A percentile compares a stretch with the other conserved stretches of the same genome.
These are phyloP conservation scores for Lasioglossum morio DNA, from an alignment of 2,888 invertebrate genomes.

Conservation along the genomic window DNA sequence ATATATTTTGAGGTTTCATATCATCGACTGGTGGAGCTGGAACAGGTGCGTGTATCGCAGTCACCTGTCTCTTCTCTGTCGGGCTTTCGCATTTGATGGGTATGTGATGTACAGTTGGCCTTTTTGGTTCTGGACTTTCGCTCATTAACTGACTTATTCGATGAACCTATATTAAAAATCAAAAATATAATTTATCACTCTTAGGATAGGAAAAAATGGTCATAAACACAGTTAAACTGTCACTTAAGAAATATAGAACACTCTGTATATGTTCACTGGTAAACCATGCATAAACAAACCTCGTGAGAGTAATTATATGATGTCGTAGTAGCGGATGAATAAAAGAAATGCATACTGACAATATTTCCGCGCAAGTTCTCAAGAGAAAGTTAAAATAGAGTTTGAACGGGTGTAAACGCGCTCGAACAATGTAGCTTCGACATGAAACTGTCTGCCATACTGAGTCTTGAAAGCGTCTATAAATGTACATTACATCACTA, in stretches of 20 bases:
- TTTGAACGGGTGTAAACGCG: constrained; percentile 13
- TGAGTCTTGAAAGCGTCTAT: constrained; percentile 77
- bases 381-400: constrained; percentile 5
- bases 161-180: constrained; percentile 78
- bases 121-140: constrained; percentile 82
- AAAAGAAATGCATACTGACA: constrained; percentile 76
- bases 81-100: constrained; percentile 81
- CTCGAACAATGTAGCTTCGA: constrained; percentile 58
- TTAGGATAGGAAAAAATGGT: background rate
- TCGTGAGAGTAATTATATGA: constrained; percentile 71
- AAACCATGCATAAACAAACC: constrained; percentile 61
- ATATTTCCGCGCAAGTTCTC: constrained; percentile 22
- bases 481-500: constrained; percentile 82
- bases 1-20: constrained; percentile 97
- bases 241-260: background rate
- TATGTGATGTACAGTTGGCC: constrained; percentile 81
- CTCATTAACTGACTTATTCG: constrained; percentile 84
- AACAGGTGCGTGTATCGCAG: constrained; percentile 86
- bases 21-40: constrained; percentile 91
- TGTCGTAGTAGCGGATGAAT: constrained; percentile 60
- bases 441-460: constrained; percentile 78
- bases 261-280: background rate
- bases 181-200: background rate
- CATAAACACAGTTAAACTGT: background rate
- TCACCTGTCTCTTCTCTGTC: constrained; percentile 80